These are phyloP conservation scores for Lithosia quadra DNA, from an alignment of 2,888 invertebrate species.

Conservation along the genomic window DNA sequence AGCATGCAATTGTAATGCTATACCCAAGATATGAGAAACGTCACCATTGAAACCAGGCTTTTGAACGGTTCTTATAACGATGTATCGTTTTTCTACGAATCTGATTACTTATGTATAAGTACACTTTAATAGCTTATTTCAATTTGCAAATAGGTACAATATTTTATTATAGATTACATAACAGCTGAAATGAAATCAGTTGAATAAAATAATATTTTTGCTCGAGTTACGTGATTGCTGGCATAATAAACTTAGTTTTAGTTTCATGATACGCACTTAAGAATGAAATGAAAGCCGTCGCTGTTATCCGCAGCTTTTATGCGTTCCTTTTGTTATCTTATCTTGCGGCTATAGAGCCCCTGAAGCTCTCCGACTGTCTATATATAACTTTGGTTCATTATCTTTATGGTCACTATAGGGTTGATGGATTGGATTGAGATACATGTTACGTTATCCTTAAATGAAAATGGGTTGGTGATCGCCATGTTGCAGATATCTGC, in stretches of 20 bases:
- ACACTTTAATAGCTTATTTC: background rate
- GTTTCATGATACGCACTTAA: conserved; percentile 19
- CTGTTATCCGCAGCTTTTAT: conserved; percentile 46
- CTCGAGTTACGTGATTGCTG: conserved; percentile 13
- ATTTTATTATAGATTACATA: background rate
- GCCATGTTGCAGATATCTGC: conserved; percentile 32
- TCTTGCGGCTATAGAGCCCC: conserved; percentile 52
- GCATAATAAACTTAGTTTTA: conserved; percentile 21
- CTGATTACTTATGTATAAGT: background rate
- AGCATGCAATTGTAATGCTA: conserved; percentile 28
- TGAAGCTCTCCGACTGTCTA: conserved; percentile 51
- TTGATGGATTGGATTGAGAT: conserved; percentile 33
- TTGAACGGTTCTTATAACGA: background rate
- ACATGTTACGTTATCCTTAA: conserved; percentile 9
- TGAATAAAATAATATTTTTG: background rate
- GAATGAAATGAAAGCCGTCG: conserved; percentile 28
- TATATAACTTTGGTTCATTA: conserved; percentile 45
- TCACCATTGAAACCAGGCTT: background rate
- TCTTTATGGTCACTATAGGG: conserved; percentile 30
- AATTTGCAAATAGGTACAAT: background rate
- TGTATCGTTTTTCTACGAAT: background rate
- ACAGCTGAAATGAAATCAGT: background rate
- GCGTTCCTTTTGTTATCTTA: conserved; percentile 60
- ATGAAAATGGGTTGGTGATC: conserved; percentile 35
- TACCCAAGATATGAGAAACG: conserved; percentile 19